Percentiles rank a stretch among this genome's conserved stretches.
These are phyloP conservation scores for Euborellia annulipes DNA, from an alignment of 1,140 invertebrate genomes.

Conservation along the genomic window DNA sequence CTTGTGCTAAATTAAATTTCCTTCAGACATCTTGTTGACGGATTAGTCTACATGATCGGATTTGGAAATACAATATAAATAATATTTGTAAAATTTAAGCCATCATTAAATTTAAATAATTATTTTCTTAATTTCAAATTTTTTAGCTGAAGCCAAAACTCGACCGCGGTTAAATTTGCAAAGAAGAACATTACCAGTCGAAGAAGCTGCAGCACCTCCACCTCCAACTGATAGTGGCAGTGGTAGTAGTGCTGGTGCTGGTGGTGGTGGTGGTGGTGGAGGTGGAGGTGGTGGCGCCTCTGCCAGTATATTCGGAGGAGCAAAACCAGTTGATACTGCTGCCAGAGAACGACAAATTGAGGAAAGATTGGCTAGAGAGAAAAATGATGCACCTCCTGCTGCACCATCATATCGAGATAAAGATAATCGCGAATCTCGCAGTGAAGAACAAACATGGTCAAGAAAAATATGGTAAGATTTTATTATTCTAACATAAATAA, in stretches of 20 bases:
- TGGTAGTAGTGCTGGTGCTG: slow-evolving; percentile 27
- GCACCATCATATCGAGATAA: slow-evolving; percentile 19
- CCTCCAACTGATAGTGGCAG: slow-evolving; percentile 16
- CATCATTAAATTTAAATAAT: neutral
- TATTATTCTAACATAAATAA: no score
- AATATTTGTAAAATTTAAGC: neutral
- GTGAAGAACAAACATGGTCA: no score
- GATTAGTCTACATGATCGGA: neutral
- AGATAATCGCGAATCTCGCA: no score
- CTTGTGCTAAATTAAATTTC: no score
- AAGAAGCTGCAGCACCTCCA: slow-evolving; percentile 19
- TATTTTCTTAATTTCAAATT: neutral
- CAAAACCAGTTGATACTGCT: slow-evolving; percentile 86
- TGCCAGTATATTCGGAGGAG: slow-evolving; percentile 72
- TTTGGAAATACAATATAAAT: neutral
- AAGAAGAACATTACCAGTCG: slow-evolving; percentile 52
- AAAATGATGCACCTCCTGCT: slow-evolving; percentile 21
- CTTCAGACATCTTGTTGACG: no score
- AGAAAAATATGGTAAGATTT: no score
- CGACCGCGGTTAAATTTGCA: slow-evolving; percentile 54
- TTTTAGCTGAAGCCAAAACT: slow-evolving; percentile 33
- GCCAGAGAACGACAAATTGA: slow-evolving; percentile 60
- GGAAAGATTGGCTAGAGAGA: slow-evolving; percentile 39
- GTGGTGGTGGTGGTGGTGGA: no score
- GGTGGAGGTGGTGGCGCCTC: no score